Base-by-base conservation (phyloP, 2,113 vertebrate genomes). In the Chloropsis hardwickii region DNA sequence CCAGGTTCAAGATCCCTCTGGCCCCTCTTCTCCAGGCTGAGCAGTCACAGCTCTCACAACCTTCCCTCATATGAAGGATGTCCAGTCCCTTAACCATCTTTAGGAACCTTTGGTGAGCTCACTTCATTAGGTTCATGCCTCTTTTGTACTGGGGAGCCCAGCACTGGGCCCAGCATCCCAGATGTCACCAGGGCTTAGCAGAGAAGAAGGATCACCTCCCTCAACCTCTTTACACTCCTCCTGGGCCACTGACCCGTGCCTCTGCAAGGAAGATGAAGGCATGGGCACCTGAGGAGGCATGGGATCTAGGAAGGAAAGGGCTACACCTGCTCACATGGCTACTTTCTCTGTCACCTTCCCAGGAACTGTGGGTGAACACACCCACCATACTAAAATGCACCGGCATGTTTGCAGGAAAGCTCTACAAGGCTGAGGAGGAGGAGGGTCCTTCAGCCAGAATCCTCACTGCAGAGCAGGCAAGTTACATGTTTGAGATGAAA, bases 321-420 rank as follows among this genome's bases (percentile, higher is more conserved):
- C 42, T 76, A 53, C 15, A 27, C 2, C 3, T 72, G 66, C 23
- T 88, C 71, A 67, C 4, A 0, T 0, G 3, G 42, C 17, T 29
- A 27, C 29, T 39, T 69, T 54, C 31, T 37, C 48, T 2, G 45
- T 14, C 42, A 31, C 37, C 10, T 61, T 35, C n/a, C 40, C 81
- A 54, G 39, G 74, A 80, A 65, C 12, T 5, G 6, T 4, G 31
- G 37, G 20, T 1, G 1, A 88, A 58, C 22, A 27, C 4, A 3
- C 10, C 23, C 16, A 31, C 58, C 1, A 0, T 2, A 25, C 20
- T 8, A 25, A 85, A 85, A 27, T 3, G 2, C 28, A 31, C 3
- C 0, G 1, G 50, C 0, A 0, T 3, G 9, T 42, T 20, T 39
- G 33, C 33, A 66, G n/a, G 35, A 81, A 65, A 66, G 18, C 15